phyloP scores from a whole-genome alignment of 2,888 invertebrate species.

The Gandaritis pyraliata region DNA sequence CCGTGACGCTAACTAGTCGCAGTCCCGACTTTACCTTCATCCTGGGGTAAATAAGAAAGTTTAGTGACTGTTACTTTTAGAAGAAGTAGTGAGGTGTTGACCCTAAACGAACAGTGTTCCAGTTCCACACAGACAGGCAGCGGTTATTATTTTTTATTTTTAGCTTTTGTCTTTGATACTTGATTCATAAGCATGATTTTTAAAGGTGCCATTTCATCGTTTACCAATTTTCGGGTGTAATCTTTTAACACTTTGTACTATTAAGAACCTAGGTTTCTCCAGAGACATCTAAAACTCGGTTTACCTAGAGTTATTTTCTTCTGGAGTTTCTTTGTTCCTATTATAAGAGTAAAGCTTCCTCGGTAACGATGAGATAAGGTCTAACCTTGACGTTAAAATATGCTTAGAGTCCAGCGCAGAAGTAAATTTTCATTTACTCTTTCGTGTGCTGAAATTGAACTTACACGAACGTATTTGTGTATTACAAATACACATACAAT shows the following conservation, averaged over 20 bases:
- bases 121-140: no score
- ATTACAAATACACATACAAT: slow-evolving; percentile 7
- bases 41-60: slow-evolving; percentile 70
- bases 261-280: background rate
- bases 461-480: background rate
- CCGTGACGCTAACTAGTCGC: slow-evolving; percentile 92
- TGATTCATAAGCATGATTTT: no score
- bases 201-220: no score
- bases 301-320: background rate
- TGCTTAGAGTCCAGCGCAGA: no score
- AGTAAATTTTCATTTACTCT: background rate
- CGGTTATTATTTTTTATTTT: no score
- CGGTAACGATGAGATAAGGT: no score
- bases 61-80: background rate
- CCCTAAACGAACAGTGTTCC: no score
- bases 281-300: slow-evolving; percentile 6
- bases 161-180: no score
- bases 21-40: slow-evolving; percentile 95
- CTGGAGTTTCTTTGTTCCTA: background rate
- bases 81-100: background rate
- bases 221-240: no score
- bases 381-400: no score
- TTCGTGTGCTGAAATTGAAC: slow-evolving; percentile 4
- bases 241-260: background rate
- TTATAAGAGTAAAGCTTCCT: no score